phyloP scores from a whole-genome alignment of 2,797 vertebrate genomes.

The Lemur catta region DNA sequence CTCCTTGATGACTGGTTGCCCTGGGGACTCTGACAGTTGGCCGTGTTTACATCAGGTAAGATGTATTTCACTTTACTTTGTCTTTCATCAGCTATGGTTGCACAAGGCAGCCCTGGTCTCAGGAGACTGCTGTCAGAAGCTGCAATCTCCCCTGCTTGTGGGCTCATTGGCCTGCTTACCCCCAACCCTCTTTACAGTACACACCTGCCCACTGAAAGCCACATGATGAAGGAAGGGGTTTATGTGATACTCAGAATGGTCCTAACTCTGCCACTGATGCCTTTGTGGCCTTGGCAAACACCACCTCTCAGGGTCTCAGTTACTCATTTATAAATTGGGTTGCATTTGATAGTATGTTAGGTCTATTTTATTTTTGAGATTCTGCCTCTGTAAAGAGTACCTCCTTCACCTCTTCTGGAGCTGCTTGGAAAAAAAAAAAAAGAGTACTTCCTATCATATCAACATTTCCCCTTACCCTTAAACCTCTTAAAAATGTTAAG shows the following conservation, averaged over 20 bases:
- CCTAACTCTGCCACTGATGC: background rate
- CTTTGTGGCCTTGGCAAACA: background rate
- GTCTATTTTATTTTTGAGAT: constrained; percentile 22
- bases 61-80: constrained; percentile 75
- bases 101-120: constrained; percentile 68
- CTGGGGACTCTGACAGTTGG: constrained; percentile 89
- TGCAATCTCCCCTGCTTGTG: constrained; percentile 62
- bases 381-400: background rate
- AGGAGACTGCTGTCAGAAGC: constrained; percentile 75
- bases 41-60: constrained; percentile 99
- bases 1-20: constrained; percentile 72
- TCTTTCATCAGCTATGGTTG: constrained; percentile 85
- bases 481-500: constrained; percentile 5
- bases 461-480: background rate
- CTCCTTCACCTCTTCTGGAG: background rate
- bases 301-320: background rate
- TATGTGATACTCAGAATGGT: background rate
- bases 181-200: background rate
- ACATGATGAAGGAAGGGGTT: background rate
- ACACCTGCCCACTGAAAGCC: background rate
- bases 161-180: constrained; percentile 11
- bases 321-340: background rate
- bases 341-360: background rate
- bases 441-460: background rate
- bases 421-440: background rate